Evolutionary conservation across 1,140 invertebrate genomes (phyloP).

Genomic region (Diabrotica undecimpunctata): DNA sequence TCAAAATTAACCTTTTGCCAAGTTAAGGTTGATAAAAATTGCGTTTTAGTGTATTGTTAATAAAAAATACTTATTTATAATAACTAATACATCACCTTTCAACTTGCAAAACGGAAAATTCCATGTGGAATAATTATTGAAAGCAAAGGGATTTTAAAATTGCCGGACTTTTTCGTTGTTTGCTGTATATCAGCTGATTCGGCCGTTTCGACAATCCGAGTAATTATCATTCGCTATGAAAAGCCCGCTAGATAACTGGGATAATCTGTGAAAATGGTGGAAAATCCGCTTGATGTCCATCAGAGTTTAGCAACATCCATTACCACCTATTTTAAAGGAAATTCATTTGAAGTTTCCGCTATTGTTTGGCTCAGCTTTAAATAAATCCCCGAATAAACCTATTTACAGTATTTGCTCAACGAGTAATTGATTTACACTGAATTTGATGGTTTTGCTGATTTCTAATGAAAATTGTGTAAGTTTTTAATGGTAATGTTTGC

Average conservation of each 20-base stretch:
- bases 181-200: neutral
- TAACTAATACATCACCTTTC: no score
- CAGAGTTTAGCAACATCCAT: constrained; percentile 1
- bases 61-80: no score
- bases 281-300: constrained; percentile 1
- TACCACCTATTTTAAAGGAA: constrained; percentile 2
- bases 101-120: no score
- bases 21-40: no score
- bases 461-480: no score
- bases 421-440: neutral
- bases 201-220: neutral
- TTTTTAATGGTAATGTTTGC: no score
- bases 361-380: neutral
- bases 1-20: no score
- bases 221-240: neutral
- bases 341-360: neutral
- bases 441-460: neutral
- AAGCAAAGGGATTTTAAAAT: no score
- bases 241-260: neutral
- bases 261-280: neutral
- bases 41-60: no score
- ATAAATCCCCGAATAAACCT: neutral
- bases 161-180: no score
- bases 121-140: no score
- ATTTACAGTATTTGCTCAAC: neutral